These are phyloP conservation scores for Spodoptera picta DNA, from an alignment of 2,888 invertebrate genomes.

Conservation along the genomic window DNA sequence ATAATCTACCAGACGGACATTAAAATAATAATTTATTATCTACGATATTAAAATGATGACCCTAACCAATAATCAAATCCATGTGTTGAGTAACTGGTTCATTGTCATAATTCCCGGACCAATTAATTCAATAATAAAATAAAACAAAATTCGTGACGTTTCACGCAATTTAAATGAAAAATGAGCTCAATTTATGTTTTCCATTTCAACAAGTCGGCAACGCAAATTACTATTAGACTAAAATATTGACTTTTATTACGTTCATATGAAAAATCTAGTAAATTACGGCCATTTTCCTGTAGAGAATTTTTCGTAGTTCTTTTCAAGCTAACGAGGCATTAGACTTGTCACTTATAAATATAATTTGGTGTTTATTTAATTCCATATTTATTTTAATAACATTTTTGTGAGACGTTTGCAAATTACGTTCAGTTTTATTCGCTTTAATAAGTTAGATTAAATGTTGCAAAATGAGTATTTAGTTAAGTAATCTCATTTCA, in stretches of 20 bases:
- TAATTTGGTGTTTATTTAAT: conserved; percentile 28
- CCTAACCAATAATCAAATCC: too few relatives aligned
- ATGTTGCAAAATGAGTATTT: too few relatives aligned
- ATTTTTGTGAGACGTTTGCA: conserved; percentile 6
- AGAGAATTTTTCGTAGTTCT: conserved; percentile 11
- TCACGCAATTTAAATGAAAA: not conserved
- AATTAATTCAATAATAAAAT: too few relatives aligned
- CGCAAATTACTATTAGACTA: conserved; percentile 1
- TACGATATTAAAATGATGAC: too few relatives aligned
- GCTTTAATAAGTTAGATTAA: too few relatives aligned
- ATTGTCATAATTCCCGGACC: too few relatives aligned
- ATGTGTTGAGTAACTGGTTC: too few relatives aligned
- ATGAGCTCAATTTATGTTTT: conserved; percentile 13
- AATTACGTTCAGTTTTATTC: conserved; percentile 7
- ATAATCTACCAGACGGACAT: too few relatives aligned
- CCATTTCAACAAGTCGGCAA: conserved; percentile 14
- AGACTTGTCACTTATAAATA: conserved; percentile 18
- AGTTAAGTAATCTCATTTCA: too few relatives aligned
- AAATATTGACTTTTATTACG: conserved; percentile 10
- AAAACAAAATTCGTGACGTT: too few relatives aligned
- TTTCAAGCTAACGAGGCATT: conserved; percentile 15
- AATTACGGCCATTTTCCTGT: conserved; percentile 4
- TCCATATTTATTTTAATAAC: conserved; percentile 11
- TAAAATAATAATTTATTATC: too few relatives aligned
- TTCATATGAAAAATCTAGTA: conserved; percentile 3